Conservation (phyloP, 53 echinoderm and acorn worm genomes). For the Patiria pectinifera region DNA sequence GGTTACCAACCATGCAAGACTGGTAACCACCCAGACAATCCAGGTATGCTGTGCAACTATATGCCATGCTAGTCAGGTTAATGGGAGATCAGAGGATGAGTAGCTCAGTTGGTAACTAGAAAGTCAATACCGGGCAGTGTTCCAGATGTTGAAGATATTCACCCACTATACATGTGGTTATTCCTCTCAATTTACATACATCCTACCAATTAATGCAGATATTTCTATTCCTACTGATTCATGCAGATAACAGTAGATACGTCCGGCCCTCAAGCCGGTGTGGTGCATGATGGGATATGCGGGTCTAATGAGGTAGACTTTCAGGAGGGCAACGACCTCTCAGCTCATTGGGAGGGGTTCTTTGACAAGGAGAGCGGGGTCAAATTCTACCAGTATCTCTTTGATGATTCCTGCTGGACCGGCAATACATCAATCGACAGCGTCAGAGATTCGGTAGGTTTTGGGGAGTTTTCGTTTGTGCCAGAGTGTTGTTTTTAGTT, state of each 20-base stretch:
- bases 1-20: constrained; percentile 39
- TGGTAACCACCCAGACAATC: constrained; percentile 21
- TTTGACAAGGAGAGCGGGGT: constrained; percentile 68
- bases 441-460: constrained; percentile 13
- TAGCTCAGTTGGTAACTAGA: too few species aligned
- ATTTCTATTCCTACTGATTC: not conserved
- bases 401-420: constrained; percentile 37
- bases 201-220: too few species aligned
- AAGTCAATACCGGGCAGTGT: not conserved
- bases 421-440: not conserved
- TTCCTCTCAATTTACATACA: not conserved
- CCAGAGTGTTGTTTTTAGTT: too few species aligned
- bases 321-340: constrained; percentile 36
- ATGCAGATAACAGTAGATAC: constrained; percentile 57
- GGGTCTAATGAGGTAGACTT: constrained; percentile 61
- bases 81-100: too few species aligned
- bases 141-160: not conserved
- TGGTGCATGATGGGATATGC: constrained; percentile 52
- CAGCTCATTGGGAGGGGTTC: constrained; percentile 64
- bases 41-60: constrained; percentile 1
- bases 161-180: not conserved
- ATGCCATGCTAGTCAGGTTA: not conserved
- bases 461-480: too few species aligned
- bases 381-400: constrained; percentile 52
- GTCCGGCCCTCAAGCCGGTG: constrained; percentile 48